Evolutionary conservation across 2,888 invertebrate species (phyloP), one percentile per base, ranked within the genome.

Genomic region (Odontomyia ornata): DNA sequence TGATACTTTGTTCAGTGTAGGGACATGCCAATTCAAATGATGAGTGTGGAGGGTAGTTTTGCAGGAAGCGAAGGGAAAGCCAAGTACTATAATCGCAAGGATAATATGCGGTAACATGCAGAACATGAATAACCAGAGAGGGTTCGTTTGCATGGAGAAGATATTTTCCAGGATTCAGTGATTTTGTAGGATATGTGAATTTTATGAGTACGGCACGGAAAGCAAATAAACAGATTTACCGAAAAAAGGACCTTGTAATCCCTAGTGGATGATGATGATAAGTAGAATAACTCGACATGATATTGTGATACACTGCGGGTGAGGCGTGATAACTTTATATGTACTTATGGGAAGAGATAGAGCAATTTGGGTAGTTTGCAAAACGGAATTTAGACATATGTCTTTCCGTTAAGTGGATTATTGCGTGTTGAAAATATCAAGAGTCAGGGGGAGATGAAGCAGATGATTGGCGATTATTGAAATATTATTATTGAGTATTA

Each of bases 201-300:
- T 76, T 65, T 67, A 67, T 76, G 67, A 52, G 56, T 69, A 43
- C 57, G 69, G 69, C 76, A 76, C 76, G 76, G 30, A 76, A 60
- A 43, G 76, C 76, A 76, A 76, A 76, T 76, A 76, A 76, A 76
- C 71, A 43, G 62, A 69, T 75, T 75, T 69, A 36, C 60, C 23
- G 18, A 76, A 64, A 36, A n/a, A 65, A 76, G 67, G 76, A 76
- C 69, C 69, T 43, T 65, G 67, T 76, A 76, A 76, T 76, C 76
- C 23, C 60, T 64, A 7, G 47, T 72, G 72, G n/a, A 72, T 72
- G 72, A 56, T 72, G n/a, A 72, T 72, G 72, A 56, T 72, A 56
- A 56, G 36, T 36, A 15, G 15, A 52, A 60, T 60, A 60, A 60
- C n/a, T 60, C 65, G 13, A 9, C 65, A 43, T 46, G 75, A 75